These are phyloP conservation scores for Epistrophe eligans DNA, from an alignment of 2,888 invertebrate species.

Conservation along the genomic window DNA sequence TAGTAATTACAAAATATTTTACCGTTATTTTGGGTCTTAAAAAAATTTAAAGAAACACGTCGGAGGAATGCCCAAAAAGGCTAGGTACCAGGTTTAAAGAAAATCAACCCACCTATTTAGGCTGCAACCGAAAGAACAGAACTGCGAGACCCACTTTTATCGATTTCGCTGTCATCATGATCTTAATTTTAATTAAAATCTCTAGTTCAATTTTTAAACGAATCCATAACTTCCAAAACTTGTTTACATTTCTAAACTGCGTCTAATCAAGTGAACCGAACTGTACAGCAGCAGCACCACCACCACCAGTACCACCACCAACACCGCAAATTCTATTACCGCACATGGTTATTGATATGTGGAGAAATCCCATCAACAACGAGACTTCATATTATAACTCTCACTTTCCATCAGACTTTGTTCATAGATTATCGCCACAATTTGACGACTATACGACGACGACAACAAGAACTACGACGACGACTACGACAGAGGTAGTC, in stretches of 20 bases:
- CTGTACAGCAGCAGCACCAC: not conserved
- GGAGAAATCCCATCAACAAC: slow-evolving; percentile 26
- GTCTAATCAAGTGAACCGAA: not conserved
- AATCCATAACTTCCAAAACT: too few species aligned
- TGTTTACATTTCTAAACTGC: not conserved
- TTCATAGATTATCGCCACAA: slow-evolving; percentile 64
- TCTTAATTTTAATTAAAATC: too few species aligned
- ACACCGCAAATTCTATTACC: not conserved
- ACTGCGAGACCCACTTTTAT: too few species aligned
- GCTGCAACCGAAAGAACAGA: too few species aligned
- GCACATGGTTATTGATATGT: slow-evolving; percentile 7
- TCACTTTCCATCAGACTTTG: slow-evolving; percentile 70
- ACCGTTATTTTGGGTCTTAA: too few species aligned
- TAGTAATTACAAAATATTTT: too few species aligned
- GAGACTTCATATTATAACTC: slow-evolving; percentile 55
- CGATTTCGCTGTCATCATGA: too few species aligned
- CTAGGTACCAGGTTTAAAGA: too few species aligned
- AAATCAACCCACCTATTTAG: too few species aligned
- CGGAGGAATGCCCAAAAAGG: too few species aligned
- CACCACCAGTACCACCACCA: not conserved
- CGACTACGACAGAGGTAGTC: not conserved
- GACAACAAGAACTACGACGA: not conserved
- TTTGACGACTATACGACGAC: slow-evolving; percentile 48
- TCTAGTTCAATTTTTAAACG: too few species aligned
- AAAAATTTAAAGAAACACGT: too few species aligned